phyloP scores from a whole-genome alignment of 2,888 invertebrate species.

The Ophion costatus region DNA sequence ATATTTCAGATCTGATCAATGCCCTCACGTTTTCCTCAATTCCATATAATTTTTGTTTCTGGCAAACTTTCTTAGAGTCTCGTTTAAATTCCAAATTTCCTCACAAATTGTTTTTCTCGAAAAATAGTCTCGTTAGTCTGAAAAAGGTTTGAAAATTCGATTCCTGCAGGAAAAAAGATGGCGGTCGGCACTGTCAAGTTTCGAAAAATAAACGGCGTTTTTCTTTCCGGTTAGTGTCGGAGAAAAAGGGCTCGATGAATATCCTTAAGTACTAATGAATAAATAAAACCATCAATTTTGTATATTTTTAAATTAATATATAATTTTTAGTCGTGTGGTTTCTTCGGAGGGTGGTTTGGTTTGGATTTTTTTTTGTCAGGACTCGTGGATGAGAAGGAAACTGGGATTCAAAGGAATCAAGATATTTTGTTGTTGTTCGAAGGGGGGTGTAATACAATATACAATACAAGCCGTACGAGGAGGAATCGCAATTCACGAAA shows the following conservation, averaged over 20 bases:
- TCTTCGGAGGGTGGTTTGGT: slow-evolving; percentile 55
- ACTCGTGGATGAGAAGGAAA: slow-evolving; percentile 38
- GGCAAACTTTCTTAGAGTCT: neutral
- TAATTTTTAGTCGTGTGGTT: slow-evolving; percentile 81
- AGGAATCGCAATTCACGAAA: slow-evolving; percentile 79
- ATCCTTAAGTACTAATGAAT: slow-evolving; percentile 41
- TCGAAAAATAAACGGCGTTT: neutral
- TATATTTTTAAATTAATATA: slow-evolving; percentile 83
- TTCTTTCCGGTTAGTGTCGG: neutral
- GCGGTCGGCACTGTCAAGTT: neutral
- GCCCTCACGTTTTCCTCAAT: neutral
- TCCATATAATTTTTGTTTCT: neutral
- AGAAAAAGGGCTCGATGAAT: neutral
- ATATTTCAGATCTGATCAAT: slow-evolving; percentile 4
- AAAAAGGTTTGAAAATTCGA: neutral
- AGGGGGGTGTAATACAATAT: slow-evolving; percentile 78
- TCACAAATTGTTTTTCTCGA: neutral
- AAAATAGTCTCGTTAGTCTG: too few relatives aligned
- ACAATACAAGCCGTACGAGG: slow-evolving; percentile 81
- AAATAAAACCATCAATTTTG: slow-evolving; percentile 52
- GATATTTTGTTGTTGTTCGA: slow-evolving; percentile 29
- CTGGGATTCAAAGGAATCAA: slow-evolving; percentile 43
- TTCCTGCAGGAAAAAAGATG: neutral
- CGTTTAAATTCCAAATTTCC: neutral
- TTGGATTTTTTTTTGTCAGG: slow-evolving; percentile 48